These are phyloP conservation scores for Lepidochrysops patricia DNA, from an alignment of 2,888 invertebrate species.

Conservation along the genomic window DNA sequence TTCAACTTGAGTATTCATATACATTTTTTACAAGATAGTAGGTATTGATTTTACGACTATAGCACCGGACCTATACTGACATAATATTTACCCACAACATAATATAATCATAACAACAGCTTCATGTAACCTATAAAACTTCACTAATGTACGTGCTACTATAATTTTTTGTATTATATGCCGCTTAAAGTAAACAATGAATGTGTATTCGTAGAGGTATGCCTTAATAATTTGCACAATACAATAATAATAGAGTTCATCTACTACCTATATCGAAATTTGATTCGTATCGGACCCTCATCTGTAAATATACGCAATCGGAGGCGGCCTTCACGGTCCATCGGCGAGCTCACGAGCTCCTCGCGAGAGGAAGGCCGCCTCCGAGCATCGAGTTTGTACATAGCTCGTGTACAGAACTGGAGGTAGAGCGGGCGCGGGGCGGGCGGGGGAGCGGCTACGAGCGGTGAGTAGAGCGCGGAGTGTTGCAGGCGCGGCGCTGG, in stretches of 20 bases:
- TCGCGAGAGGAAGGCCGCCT: neutral
- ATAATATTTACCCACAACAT: neutral
- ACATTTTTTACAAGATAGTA: neutral
- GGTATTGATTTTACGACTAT: neutral
- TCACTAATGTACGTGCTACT: conserved; percentile 5
- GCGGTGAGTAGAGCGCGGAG: conserved; percentile 28
- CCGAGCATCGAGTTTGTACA: conserved; percentile 23
- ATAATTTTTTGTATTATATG: conserved; percentile 8
- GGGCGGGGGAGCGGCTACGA: conserved; percentile 12
- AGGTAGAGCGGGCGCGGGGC: conserved; percentile 13
- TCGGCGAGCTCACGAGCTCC: neutral
- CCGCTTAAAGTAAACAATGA: conserved; percentile 9
- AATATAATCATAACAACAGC: neutral
- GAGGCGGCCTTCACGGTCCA: neutral
- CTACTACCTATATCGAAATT: neutral
- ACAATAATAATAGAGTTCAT: neutral
- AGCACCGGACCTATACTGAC: neutral
- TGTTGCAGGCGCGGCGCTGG: conserved; percentile 49
- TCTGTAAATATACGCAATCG: conserved; percentile 11
- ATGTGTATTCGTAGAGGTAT: conserved; percentile 12
- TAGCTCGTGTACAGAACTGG: conserved; percentile 23
- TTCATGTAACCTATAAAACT: conserved; percentile 7
- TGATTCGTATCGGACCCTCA: neutral
- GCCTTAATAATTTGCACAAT: conserved; percentile 9
- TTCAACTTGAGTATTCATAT: neutral